Conservation (phyloP, 2,797 vertebrate genomes). For the Rhynchotus rufescens region DNA sequence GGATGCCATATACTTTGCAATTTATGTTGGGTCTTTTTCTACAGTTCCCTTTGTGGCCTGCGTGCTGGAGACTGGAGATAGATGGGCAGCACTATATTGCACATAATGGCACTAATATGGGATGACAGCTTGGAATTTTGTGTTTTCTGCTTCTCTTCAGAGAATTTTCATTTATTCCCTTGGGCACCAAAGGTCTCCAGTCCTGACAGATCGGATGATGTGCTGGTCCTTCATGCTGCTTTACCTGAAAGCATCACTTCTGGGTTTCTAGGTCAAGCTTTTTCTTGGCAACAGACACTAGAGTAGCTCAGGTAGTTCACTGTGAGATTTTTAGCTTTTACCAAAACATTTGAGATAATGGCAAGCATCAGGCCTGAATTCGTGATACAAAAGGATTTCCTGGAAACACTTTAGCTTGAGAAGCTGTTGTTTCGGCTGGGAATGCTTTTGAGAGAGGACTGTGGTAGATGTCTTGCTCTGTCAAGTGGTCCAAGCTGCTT, state of each 20-base stretch:
- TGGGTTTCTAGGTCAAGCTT: not conserved
- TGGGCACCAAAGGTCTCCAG: not conserved
- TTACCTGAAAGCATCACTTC: not conserved
- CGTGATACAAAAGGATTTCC: not conserved
- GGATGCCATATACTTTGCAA: not conserved
- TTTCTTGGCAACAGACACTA: not conserved
- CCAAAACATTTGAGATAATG: not conserved
- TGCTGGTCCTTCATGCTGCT: not conserved
- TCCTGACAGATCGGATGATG: not conserved
- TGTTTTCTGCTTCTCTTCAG: not conserved
- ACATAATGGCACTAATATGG: not conserved
- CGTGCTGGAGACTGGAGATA: not conserved
- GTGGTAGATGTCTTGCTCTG: not conserved
- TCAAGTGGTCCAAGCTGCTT: not conserved
- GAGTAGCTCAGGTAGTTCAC: not conserved
- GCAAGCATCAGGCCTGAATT: not conserved
- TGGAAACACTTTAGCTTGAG: not conserved
- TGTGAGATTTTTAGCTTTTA: not conserved
- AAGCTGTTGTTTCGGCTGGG: not conserved
- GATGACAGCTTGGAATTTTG: accelerated
- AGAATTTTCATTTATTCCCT: not conserved
- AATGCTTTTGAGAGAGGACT: not conserved
- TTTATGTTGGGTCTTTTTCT: not conserved
- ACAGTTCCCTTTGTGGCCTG: accelerated
- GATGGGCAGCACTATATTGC: not conserved